Evolutionary conservation across 2,797 vertebrate species (phyloP), one percentile per base, ranked within the genome.

Genomic region (Alexandromys oeconomus): DNA sequence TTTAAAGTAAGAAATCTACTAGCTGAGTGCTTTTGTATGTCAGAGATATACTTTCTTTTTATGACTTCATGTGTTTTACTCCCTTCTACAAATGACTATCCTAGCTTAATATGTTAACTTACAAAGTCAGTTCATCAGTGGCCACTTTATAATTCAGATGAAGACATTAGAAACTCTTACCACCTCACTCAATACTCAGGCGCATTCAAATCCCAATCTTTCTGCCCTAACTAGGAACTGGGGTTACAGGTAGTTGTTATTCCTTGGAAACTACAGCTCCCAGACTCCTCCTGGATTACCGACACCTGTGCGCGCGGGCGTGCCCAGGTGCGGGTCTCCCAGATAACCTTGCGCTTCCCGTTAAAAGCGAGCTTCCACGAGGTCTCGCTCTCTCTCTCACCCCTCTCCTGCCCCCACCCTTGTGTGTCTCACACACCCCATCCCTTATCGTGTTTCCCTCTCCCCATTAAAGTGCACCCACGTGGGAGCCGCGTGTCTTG

Each of bases 51-150:
- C 46, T 85, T 94, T 87, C 71, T 54, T 57, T 86, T 82, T 82
- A 77, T 23, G 94, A 57, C 37, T 93, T 48, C 74, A 7, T 82
- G 0, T 73, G 89, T 87, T 87, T 96, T 94, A 87, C 77, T 95
- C 23, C 43, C 43, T 93, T 89, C 80, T 76, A 37, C 61, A 94
- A 90, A 93, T 59, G 57, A 95, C 59, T 59, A 91, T 93, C 54
- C 29, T 77, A 77, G 34, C 74, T 95, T 27, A 48, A 21, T n/a
- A 88, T 61, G 13, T 63, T n/a, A 93, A 90, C 21, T 89, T 93
- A 13, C 69, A 94, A 93, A 82, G 88, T 74, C 31, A 74, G 29
- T 34, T 91, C 57, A 77, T 46, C 86, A 76, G 29, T 90, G 74
- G 2, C 57, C 37, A 74, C n/a, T 19, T 34, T 29, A 29, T 12